phyloP scores from a whole-genome alignment of 2,797 vertebrate species.

The Neostethus bicornis region DNA sequence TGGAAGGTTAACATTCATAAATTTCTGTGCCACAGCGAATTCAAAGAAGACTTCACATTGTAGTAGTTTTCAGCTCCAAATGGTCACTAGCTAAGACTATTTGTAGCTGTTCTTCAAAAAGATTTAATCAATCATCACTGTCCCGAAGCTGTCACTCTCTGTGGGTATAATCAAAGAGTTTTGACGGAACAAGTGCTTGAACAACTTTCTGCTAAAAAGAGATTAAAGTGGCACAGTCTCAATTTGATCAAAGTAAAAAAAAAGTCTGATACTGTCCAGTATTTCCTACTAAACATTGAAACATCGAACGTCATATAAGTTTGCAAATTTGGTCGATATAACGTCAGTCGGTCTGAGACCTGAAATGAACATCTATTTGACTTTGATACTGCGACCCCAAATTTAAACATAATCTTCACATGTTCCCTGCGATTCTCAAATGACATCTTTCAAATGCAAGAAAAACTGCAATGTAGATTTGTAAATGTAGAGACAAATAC shows the following conservation, averaged over 20 bases:
- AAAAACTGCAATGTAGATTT: too few species aligned
- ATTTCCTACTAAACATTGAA: too few species aligned
- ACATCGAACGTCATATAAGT: too few species aligned
- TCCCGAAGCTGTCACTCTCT: constrained; percentile 61
- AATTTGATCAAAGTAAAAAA: constrained; percentile 40
- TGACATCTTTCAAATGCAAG: too few species aligned
- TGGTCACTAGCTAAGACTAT: constrained; percentile 59
- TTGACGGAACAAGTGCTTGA: constrained; percentile 53
- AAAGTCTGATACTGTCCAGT: constrained; percentile 12
- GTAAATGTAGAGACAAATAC: too few species aligned
- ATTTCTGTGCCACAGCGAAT: constrained; percentile 60
- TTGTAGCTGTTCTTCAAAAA: constrained; percentile 59
- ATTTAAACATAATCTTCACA: too few species aligned
- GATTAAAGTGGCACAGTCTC: constrained; percentile 19
- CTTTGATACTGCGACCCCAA: too few species aligned
- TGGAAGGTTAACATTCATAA: constrained; percentile 66
- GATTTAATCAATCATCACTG: constrained; percentile 60
- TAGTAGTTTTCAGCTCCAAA: constrained; percentile 58
- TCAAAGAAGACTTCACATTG: constrained; percentile 54
- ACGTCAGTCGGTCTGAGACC: too few species aligned
- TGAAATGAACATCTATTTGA: too few species aligned
- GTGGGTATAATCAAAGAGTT: constrained; percentile 63
- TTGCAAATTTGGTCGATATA: too few species aligned
- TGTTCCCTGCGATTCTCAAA: too few species aligned
- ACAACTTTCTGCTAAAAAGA: constrained; percentile 31